Base-by-base conservation (phyloP, 64 coral and sea anemone species). In the Pocillopora verrucosa region DNA sequence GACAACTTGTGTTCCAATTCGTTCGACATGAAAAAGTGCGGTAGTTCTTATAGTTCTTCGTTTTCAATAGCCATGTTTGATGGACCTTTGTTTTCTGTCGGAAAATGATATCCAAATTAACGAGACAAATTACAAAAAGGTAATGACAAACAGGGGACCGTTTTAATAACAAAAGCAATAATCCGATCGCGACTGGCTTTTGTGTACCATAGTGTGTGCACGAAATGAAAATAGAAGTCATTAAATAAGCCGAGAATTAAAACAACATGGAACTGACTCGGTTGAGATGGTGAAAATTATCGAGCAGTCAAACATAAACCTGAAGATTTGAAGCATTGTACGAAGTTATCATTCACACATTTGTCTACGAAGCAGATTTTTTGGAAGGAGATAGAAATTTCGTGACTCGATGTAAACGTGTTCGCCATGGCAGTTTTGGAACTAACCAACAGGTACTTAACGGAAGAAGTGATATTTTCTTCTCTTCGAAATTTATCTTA, bases 91-190 rank as follows among this genome's bases (percentile, higher is more conserved):
- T 79, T 60, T 30, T 26, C 77, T 13, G n/a, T 26, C n/a, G 59
- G 57, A 79, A 59, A 59, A 56, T 79, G 77, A 56, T 5, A 59
- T 22, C 56, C 58, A 79, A 79, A 79, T 79, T 79, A 79, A 79
- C 11, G 62, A 84, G 67, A 12, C 16, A 16, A 19, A 12, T 16
- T 20, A 68, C 63, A 84, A 68, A 80, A 19, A 20, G 59, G 13
- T 81, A 81, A 63, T 30, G 79, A 37, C 56, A 81, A 37, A 77
- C 0, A 17, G 59, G 34, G 79, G 14, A 77, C 6, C 59, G 59
- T 60, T 63, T 63, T 81, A 36, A 81, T 81, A 62, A 63, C 59
- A 81, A 12, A 35, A 22, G 11, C 34, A 19, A 9, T 25, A 79
- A 13, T 79, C 24, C 13, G 9, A 59, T 30, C 30, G 30, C 30